Evolutionary conservation across 2,113 vertebrate species (phyloP).

Genomic region (Aphyosemion australe): DNA sequence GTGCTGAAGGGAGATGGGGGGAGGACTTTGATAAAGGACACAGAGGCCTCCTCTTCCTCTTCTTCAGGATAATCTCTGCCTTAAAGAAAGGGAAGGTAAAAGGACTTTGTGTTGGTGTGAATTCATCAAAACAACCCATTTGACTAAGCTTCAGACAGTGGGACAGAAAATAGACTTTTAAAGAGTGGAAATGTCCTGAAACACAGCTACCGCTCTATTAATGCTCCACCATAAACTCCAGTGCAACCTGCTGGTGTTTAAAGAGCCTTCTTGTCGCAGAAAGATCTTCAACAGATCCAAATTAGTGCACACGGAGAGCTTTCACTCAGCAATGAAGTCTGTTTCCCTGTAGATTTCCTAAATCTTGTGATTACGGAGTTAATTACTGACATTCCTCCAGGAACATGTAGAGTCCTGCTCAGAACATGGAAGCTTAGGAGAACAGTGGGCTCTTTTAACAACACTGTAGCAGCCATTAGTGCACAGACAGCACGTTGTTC

Average conservation of each 20-base stretch:
- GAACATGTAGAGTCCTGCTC: slow-evolving; percentile 61
- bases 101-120: slow-evolving; percentile 57
- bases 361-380: slow-evolving; percentile 76
- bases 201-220: no score
- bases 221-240: neutral
- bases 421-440: slow-evolving; percentile 55
- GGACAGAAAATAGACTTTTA: no score
- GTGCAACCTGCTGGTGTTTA: slow-evolving; percentile 10
- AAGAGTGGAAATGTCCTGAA: no score
- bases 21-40: slow-evolving; percentile 57
- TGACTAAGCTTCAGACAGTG: slow-evolving; percentile 6
- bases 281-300: slow-evolving; percentile 21
- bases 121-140: slow-evolving; percentile 39
- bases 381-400: slow-evolving; percentile 78
- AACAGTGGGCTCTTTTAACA: slow-evolving; percentile 72
- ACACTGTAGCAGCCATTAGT: slow-evolving; percentile 39
- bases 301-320: slow-evolving; percentile 36
- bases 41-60: slow-evolving; percentile 20
- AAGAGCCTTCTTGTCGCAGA: slow-evolving; percentile 27
- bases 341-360: slow-evolving; percentile 71
- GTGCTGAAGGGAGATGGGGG: slow-evolving; percentile 65
- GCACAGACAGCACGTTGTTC: slow-evolving; percentile 61
- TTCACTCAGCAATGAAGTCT: slow-evolving; percentile 66
- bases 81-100: slow-evolving; percentile 32
- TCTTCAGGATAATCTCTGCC: slow-evolving; percentile 35